Evolutionary conservation across 2,888 invertebrate species (phyloP).

Genomic region (Unio pictorum): DNA sequence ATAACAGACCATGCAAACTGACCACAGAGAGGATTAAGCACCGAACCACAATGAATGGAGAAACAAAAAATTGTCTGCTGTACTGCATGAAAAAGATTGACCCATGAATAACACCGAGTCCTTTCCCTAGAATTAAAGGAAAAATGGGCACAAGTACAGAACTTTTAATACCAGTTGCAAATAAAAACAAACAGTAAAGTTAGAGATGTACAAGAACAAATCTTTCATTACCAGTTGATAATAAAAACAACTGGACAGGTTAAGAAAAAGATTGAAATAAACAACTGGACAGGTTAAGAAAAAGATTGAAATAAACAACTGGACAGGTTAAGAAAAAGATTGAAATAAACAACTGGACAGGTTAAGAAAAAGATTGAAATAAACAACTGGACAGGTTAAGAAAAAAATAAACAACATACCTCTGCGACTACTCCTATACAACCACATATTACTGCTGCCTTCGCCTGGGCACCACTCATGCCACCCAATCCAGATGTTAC

Average conservation of each 20-base stretch:
- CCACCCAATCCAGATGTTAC: conserved; percentile 78
- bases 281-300: not conserved
- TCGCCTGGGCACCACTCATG: conserved; percentile 79
- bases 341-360: not conserved
- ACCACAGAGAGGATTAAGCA: too few relatives aligned
- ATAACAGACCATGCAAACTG: too few relatives aligned
- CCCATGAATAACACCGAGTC: too few relatives aligned
- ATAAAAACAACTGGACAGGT: not conserved
- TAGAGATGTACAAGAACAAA: too few relatives aligned
- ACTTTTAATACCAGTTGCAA: not conserved
- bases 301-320: not conserved
- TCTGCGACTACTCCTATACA: conserved; percentile 78
- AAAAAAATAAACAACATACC: conserved; percentile 61
- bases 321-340: too few relatives aligned
- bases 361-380: too few relatives aligned
- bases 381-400: too few relatives aligned
- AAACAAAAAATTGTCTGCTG: too few relatives aligned
- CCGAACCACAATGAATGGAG: too few relatives aligned
- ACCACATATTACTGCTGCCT: conserved; percentile 77
- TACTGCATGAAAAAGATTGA: too few relatives aligned
- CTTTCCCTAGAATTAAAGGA: too few relatives aligned
- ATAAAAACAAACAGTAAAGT: not conserved
- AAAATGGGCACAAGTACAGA: too few relatives aligned
- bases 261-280: not conserved
- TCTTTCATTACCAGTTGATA: not conserved